These are phyloP conservation scores for Hylia prasina DNA, from an alignment of 2,113 vertebrate genomes.

Conservation along the genomic window DNA sequence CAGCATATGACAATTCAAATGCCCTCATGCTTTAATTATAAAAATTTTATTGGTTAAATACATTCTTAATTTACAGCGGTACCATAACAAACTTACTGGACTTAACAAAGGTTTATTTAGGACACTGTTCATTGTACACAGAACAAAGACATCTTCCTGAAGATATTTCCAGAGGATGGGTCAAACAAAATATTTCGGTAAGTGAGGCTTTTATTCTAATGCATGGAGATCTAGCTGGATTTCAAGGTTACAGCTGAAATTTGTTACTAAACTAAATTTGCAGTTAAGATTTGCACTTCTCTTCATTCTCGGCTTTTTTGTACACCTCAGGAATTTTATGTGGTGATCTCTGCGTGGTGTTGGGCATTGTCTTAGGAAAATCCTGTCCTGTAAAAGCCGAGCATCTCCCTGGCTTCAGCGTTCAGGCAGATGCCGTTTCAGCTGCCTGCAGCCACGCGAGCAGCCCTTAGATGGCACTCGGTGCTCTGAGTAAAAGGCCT, in stretches of 20 bases:
- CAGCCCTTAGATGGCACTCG: conserved; percentile 57
- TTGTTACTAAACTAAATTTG: neutral
- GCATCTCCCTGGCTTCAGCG: neutral
- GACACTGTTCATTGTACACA: neutral
- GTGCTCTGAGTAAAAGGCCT: neutral
- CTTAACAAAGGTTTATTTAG: conserved; percentile 17
- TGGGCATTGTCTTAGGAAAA: neutral
- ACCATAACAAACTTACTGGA: conserved; percentile 34
- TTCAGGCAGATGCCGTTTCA: neutral
- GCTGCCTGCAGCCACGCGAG: conserved; percentile 5
- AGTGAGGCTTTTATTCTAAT: neutral
- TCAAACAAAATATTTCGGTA: neutral
- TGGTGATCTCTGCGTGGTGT: neutral
- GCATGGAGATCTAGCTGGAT: neutral
- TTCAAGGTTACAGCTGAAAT: neutral
- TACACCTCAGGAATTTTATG: neutral
- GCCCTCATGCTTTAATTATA: neutral
- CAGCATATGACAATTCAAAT: neutral
- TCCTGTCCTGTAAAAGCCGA: neutral
- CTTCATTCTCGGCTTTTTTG: neutral
- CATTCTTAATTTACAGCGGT: conserved; percentile 57
- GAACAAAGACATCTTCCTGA: neutral
- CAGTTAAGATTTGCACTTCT: neutral
- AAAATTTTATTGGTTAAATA: conserved; percentile 65
- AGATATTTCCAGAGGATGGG: neutral